These are phyloP conservation scores for Zoanthus solanderi DNA, from an alignment of 92 coral and sea anemone genomes.

Conservation along the genomic window DNA sequence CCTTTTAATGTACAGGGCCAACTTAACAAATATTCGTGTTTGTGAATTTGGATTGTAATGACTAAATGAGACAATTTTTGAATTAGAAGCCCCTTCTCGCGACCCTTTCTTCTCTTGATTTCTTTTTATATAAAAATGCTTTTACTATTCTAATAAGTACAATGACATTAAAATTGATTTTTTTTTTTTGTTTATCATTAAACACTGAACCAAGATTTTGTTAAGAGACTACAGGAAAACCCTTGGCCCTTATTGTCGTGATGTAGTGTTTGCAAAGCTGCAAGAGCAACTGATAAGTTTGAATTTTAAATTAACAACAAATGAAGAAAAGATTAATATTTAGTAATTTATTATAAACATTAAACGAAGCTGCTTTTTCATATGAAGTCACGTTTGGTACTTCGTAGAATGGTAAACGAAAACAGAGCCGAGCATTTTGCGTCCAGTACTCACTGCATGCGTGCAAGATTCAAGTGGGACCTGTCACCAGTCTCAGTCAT, in stretches of 20 bases:
- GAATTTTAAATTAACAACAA: background rate
- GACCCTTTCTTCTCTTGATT: too few relatives aligned
- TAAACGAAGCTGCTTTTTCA: background rate
- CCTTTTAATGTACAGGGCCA: too few relatives aligned
- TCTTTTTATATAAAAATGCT: too few relatives aligned
- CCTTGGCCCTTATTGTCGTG: background rate
- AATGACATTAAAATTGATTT: too few relatives aligned
- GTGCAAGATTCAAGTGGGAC: too few relatives aligned
- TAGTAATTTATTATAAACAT: background rate
- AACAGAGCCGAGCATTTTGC: background rate
- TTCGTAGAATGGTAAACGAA: background rate
- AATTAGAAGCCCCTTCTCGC: background rate
- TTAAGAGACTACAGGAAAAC: background rate
- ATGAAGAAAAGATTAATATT: background rate
- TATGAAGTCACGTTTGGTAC: background rate
- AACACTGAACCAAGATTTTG: background rate
- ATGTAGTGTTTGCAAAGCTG: constrained; percentile 11
- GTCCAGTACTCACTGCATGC: too few relatives aligned
- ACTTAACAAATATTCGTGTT: too few relatives aligned
- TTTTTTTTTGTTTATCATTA: too few relatives aligned
- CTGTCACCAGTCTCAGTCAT: too few relatives aligned
- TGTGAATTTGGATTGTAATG: too few relatives aligned
- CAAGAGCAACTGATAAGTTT: background rate
- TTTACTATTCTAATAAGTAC: too few relatives aligned
- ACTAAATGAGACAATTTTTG: too few relatives aligned